phyloP scores from a whole-genome alignment of 2,888 invertebrate species.

The Lasioglossum pauxillum region DNA sequence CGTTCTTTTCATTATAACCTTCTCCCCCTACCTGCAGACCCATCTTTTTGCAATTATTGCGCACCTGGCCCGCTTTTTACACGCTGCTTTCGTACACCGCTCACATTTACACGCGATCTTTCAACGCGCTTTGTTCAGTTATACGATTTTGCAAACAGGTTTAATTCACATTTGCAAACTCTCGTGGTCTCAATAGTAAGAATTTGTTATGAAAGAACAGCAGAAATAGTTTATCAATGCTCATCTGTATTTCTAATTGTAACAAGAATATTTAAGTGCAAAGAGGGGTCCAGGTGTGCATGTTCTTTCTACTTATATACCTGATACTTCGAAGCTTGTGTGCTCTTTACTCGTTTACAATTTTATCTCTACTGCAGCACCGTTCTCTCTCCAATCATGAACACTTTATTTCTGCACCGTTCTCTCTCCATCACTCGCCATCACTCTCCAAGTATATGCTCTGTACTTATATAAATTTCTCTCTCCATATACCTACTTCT shows the following conservation, averaged over 20 bases:
- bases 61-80: background rate
- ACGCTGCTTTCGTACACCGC: background rate
- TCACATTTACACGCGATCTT: background rate
- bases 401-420: background rate
- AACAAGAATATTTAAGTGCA: background rate
- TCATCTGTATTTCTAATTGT: background rate
- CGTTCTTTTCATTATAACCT: background rate
- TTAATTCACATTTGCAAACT: too few relatives aligned
- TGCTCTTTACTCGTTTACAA: background rate
- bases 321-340: background rate
- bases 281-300: background rate
- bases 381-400: background rate
- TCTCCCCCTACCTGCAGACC: background rate
- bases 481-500: slow-evolving; percentile 8
- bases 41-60: background rate
- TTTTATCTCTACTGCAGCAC: background rate
- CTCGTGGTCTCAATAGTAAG: too few relatives aligned
- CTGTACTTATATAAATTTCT: slow-evolving; percentile 10
- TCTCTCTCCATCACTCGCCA: background rate
- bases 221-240: background rate
- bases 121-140: background rate
- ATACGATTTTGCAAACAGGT: too few relatives aligned
- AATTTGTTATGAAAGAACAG: too few relatives aligned
- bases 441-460: background rate
- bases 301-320: background rate